phyloP scores from a whole-genome alignment of 2,113 vertebrate species.

The Amphilophus citrinellus region DNA sequence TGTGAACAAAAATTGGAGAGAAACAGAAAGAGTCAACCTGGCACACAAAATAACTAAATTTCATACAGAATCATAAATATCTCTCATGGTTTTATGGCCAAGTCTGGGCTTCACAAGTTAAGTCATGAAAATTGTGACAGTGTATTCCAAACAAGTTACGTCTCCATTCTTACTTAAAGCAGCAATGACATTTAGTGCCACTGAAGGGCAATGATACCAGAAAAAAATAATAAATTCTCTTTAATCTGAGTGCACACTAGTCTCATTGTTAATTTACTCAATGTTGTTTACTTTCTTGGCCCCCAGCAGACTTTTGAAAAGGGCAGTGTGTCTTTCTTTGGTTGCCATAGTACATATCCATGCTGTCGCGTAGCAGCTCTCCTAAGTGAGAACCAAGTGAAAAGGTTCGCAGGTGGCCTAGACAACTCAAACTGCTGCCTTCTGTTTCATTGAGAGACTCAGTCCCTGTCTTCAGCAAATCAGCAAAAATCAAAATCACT shows the following conservation, averaged over 20 bases:
- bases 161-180: background rate
- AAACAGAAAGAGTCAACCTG: background rate
- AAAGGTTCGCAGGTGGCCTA: constrained; percentile 44
- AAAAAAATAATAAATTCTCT: background rate
- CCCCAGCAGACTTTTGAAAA: constrained; percentile 28
- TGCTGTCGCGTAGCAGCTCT: constrained; percentile 47
- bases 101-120: background rate
- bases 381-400: constrained; percentile 42
- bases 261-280: background rate
- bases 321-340: constrained; percentile 37
- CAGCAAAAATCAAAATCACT: background rate
- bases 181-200: background rate
- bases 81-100: background rate
- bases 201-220: background rate
- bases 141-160: background rate
- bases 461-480: background rate
- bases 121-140: background rate
- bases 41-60: background rate
- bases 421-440: constrained; percentile 19
- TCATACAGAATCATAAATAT: background rate
- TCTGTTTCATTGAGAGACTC: constrained; percentile 25
- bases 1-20: background rate
- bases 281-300: background rate
- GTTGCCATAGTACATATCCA: constrained; percentile 54
- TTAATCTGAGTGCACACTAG: constrained; percentile 7